Conservation (phyloP, 35 echinoderm and acorn worm species). For the Ophioderma brevispina region DNA sequence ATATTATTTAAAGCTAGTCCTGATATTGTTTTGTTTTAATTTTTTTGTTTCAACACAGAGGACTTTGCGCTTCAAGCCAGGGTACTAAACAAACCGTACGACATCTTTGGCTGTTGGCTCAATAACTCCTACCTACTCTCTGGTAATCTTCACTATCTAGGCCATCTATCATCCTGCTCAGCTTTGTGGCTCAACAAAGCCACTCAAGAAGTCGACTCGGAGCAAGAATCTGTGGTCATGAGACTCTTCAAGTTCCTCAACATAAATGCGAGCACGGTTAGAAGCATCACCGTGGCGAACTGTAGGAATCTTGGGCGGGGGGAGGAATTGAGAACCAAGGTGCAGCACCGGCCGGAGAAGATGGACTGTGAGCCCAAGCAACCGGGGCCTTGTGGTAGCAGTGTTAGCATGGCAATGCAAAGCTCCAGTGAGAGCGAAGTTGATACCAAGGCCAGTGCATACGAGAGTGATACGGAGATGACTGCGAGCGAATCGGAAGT, state of each 20-base stretch:
- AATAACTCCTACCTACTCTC: constrained; percentile 75
- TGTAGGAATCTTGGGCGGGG: constrained; percentile 62
- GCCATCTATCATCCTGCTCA: constrained; percentile 78
- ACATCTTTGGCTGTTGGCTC: constrained; percentile 85
- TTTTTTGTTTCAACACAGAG: constrained; percentile 48
- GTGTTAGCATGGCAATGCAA: constrained; percentile 26
- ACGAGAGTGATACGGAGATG: constrained; percentile 72
- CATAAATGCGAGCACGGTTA: constrained; percentile 78
- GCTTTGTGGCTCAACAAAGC: constrained; percentile 87
- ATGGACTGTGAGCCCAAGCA: not conserved
- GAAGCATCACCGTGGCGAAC: constrained; percentile 76
- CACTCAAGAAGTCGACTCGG: constrained; percentile 72
- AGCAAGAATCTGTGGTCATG: constrained; percentile 85
- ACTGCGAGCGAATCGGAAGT: constrained; percentile 55
- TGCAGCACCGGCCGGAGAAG: not conserved
- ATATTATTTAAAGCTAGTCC: too few relatives aligned
- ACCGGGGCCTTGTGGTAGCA: not conserved
- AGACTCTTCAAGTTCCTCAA: constrained; percentile 83
- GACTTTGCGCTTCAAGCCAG: constrained; percentile 81
- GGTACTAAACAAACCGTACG: constrained; percentile 82
- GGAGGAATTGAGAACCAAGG: constrained; percentile 20
- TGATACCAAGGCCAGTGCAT: constrained; percentile 38
- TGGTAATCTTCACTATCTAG: constrained; percentile 81
- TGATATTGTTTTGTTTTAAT: not conserved
- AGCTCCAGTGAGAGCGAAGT: constrained; percentile 73